These are phyloP conservation scores for Ctenodactylus gundi DNA, from an alignment of 2,113 vertebrate species.

Conservation along the genomic window DNA sequence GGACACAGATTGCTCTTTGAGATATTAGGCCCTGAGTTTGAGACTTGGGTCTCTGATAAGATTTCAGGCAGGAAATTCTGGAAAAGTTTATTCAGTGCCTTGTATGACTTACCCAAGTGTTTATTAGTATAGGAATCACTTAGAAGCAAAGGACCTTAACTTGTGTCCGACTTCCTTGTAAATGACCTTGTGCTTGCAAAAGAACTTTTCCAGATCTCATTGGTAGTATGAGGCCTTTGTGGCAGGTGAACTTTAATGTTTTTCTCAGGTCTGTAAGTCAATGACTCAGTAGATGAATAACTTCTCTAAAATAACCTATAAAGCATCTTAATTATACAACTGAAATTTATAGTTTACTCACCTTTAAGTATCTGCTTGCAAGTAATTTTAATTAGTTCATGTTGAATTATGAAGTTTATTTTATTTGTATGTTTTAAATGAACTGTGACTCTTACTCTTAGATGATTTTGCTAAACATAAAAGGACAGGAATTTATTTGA, in stretches of 20 bases:
- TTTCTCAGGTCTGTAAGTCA: conserved; percentile 12
- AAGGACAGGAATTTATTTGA: conserved; percentile 73
- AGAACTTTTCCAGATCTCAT: neutral
- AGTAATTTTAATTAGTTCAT: conserved; percentile 79
- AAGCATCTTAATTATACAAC: conserved; percentile 39
- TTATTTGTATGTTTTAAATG: conserved; percentile 76
- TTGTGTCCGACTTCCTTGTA: neutral
- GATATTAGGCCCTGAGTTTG: neutral
- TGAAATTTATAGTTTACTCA: conserved; percentile 61
- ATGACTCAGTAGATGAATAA: conserved; percentile 54
- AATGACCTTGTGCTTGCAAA: conserved; percentile 22
- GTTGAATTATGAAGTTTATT: conserved; percentile 69
- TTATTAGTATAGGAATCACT: neutral
- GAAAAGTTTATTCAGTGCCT: neutral
- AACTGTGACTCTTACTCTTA: conserved; percentile 51
- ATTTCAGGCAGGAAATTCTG: neutral
- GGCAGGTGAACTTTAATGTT: conserved; percentile 34
- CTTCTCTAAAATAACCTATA: conserved; percentile 40
- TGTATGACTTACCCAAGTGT: neutral
- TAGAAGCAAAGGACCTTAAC: neutral
- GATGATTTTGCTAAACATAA: conserved; percentile 74
- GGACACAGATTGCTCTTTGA: neutral
- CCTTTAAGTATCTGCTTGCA: conserved; percentile 63
- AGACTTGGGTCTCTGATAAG: neutral
- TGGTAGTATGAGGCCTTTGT: neutral